These are phyloP conservation scores for Lophochroa leadbeateri DNA, from an alignment of 2,113 vertebrate genomes.

Conservation along the genomic window DNA sequence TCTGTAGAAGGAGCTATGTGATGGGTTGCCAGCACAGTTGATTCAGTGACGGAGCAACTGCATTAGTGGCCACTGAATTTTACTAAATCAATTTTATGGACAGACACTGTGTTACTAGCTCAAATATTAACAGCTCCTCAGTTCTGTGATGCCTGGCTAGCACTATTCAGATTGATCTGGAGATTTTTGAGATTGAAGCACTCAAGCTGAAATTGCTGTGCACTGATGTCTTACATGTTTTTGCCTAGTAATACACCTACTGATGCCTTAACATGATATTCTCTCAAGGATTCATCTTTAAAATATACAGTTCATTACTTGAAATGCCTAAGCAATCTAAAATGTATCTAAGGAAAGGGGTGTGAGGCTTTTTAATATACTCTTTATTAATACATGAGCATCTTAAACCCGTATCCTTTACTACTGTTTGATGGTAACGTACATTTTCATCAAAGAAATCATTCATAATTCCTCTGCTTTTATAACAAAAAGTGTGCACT, in stretches of 20 bases:
- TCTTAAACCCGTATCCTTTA: neutral
- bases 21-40: neutral
- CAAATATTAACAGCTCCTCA: neutral
- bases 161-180: neutral
- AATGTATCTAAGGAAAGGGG: neutral
- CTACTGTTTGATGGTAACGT: neutral
- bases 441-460: neutral
- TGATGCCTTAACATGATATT: neutral
- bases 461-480: neutral
- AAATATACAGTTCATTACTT: neutral
- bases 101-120: neutral
- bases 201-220: neutral
- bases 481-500: neutral
- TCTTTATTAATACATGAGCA: neutral
- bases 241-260: neutral
- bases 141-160: neutral
- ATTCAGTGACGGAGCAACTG: neutral
- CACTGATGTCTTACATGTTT: neutral
- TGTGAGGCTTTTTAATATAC: neutral
- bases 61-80: neutral
- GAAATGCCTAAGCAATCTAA: neutral
- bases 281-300: neutral
- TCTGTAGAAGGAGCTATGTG: neutral
- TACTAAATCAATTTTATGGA: neutral
- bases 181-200: neutral